Evolutionary conservation across 1,140 invertebrate species (phyloP).

Genomic region (Nephotettix cincticeps): DNA sequence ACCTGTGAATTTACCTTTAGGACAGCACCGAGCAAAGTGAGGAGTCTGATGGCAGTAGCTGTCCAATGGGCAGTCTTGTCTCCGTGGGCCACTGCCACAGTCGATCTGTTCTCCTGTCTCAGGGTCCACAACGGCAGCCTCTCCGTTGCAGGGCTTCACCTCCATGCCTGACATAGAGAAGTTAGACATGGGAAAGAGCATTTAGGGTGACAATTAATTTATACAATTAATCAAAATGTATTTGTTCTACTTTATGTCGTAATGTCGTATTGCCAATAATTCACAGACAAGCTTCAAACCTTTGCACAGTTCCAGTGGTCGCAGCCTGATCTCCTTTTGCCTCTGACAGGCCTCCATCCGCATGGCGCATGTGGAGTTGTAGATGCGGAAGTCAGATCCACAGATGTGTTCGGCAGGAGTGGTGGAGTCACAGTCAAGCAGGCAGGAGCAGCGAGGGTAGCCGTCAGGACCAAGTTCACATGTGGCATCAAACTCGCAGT

Average conservation of each 20-base stretch:
- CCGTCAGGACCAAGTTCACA: slow-evolving; percentile 75
- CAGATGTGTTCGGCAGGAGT: slow-evolving; percentile 71
- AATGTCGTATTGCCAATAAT: no score
- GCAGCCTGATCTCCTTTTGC: slow-evolving; percentile 74
- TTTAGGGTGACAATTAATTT: no score
- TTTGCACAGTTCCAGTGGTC: slow-evolving; percentile 80
- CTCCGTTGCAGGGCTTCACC: slow-evolving; percentile 83
- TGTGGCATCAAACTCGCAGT: slow-evolving; percentile 80
- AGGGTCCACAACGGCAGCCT: slow-evolving; percentile 68
- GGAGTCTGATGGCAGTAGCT: slow-evolving; percentile 82
- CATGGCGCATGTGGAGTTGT: slow-evolving; percentile 82
- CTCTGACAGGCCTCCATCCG: slow-evolving; percentile 81
- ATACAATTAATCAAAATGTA: no score
- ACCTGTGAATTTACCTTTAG: slow-evolving; percentile 60
- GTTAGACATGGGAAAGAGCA: no score
- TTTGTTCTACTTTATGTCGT: no score
- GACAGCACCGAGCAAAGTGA: slow-evolving; percentile 79
- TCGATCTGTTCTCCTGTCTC: slow-evolving; percentile 73
- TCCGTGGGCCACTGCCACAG: slow-evolving; percentile 75
- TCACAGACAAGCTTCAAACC: slow-evolving; percentile 55
- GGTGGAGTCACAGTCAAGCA: slow-evolving; percentile 62
- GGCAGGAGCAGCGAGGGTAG: slow-evolving; percentile 74
- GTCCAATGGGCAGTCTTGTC: slow-evolving; percentile 76
- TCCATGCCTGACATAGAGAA: slow-evolving; percentile 66
- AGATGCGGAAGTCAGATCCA: slow-evolving; percentile 78